Evolutionary conservation across 64 coral and sea anemone species (phyloP).

Genomic region (Orbicella faveolata): DNA sequence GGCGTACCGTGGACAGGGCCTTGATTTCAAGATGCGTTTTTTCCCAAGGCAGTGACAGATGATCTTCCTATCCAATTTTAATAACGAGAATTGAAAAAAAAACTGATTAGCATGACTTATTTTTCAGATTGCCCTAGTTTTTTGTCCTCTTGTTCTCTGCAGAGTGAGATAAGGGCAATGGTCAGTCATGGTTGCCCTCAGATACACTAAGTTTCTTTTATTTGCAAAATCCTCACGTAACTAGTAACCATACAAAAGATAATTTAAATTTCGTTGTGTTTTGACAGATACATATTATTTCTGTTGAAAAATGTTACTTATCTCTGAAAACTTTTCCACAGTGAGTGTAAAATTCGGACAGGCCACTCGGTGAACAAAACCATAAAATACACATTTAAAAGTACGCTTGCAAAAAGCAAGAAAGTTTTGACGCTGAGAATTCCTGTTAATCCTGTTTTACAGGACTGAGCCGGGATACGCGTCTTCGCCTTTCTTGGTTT

Average conservation of each 20-base stretch:
- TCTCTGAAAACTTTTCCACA: neutral
- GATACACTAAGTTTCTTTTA: neutral
- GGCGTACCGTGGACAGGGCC: no score
- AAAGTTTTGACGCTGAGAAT: neutral
- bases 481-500: neutral
- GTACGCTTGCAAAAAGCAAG: slow-evolving; percentile 3
- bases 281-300: neutral
- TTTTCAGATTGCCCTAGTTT: no score
- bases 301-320: neutral
- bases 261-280: neutral
- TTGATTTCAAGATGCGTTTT: no score
- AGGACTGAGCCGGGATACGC: neutral
- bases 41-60: no score
- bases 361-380: slow-evolving; percentile 23
- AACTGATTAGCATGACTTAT: no score
- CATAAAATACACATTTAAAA: slow-evolving; percentile 16
- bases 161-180: no score
- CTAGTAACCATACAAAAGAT: neutral
- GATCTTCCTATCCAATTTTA: no score
- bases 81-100: no score
- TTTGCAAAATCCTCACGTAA: no score
- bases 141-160: no score
- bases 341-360: neutral
- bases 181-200: neutral
- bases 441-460: neutral